phyloP scores from a whole-genome alignment of 2,797 vertebrate species.

The Melanotaenia maccullochi region DNA sequence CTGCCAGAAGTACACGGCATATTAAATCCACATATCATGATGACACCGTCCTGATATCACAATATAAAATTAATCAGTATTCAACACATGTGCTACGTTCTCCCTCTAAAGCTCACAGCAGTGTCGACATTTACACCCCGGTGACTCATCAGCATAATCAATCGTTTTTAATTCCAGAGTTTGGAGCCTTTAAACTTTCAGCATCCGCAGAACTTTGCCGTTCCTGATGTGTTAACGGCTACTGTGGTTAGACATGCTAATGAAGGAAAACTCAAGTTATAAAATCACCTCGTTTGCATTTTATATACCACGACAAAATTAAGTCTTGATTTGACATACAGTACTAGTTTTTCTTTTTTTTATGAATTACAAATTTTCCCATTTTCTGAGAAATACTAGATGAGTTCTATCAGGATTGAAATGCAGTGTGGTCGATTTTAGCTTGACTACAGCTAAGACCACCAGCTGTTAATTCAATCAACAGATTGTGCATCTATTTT shows the following conservation, averaged over 20 bases:
- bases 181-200: conserved; percentile 42
- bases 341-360: neutral
- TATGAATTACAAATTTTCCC: neutral
- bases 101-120: conserved; percentile 22
- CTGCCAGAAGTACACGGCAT: conserved; percentile 41
- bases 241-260: conserved; percentile 21
- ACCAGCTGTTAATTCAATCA: neutral
- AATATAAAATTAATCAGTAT: conserved; percentile 45
- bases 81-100: conserved; percentile 18
- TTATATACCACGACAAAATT: neutral
- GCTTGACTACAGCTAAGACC: neutral
- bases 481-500: neutral
- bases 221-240: conserved; percentile 25
- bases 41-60: conserved; percentile 29
- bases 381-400: neutral
- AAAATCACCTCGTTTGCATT: conserved; percentile 9
- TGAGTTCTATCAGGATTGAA: neutral
- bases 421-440: neutral
- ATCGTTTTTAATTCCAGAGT: conserved; percentile 53
- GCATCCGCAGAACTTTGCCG: conserved; percentile 22
- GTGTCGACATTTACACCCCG: conserved; percentile 35
- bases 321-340: neutral
- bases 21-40: conserved; percentile 44
- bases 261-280: conserved; percentile 11
- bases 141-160: conserved; percentile 62